Evolutionary conservation across 2,888 invertebrate genomes (phyloP).

Genomic region (Hirtodrosophila confusa): DNA sequence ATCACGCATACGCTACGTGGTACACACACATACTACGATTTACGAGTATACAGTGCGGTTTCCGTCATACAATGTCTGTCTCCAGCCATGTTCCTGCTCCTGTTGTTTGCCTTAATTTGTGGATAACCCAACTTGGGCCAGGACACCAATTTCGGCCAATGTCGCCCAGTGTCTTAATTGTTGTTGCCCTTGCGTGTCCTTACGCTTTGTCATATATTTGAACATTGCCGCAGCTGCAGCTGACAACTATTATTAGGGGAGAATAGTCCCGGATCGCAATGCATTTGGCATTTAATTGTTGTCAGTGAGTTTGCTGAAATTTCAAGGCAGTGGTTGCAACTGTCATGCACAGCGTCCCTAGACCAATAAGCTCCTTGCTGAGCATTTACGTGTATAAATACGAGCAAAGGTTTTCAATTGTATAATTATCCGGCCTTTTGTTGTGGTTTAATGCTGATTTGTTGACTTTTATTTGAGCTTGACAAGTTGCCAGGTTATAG

Average conservation of each 20-base stretch:
- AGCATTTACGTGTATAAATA: conserved; percentile 2
- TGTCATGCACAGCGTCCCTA: conserved; percentile 15
- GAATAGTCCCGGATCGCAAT: conserved; percentile 8
- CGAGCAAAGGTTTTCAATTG: conserved; percentile 18
- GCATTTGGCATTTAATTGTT: conserved; percentile 59
- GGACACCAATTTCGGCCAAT: conserved; percentile 33
- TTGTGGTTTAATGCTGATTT: not conserved
- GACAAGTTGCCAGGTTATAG: no score
- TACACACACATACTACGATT: conserved; percentile 4
- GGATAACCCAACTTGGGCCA: conserved; percentile 50
- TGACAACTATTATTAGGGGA: conserved; percentile 65
- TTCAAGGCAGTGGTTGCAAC: conserved; percentile 28
- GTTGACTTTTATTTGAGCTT: conserved; percentile 1
- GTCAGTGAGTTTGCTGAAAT: conserved; percentile 44
- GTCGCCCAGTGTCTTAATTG: conserved; percentile 26
- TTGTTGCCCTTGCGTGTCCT: conserved; percentile 26
- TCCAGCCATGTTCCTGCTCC: conserved; percentile 11
- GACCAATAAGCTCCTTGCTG: not conserved
- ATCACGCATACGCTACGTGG: conserved; percentile 60
- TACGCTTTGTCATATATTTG: conserved; percentile 23
- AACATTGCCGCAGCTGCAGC: conserved; percentile 45
- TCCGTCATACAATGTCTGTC: conserved; percentile 11
- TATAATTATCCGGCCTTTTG: conserved; percentile 21
- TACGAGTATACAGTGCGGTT: not conserved
- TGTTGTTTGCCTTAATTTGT: conserved; percentile 71